Evolutionary conservation across 2,797 vertebrate species (phyloP).

Genomic region (Peromyscus nudipes): DNA sequence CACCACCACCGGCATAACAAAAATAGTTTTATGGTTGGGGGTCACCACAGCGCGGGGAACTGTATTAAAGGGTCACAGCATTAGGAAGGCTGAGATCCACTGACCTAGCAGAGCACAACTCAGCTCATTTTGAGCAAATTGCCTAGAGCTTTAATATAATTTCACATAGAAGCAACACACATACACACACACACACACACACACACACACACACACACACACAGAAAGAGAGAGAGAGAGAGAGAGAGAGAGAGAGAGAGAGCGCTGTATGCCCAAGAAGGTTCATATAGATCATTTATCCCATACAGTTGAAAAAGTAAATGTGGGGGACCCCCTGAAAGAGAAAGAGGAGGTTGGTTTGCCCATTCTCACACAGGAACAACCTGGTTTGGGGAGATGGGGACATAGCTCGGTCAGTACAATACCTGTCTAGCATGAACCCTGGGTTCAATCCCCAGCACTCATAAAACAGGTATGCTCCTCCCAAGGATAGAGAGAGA

Average conservation of each 20-base stretch:
- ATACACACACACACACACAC: background rate
- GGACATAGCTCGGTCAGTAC: background rate
- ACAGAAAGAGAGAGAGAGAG: too few relatives aligned
- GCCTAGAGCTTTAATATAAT: background rate
- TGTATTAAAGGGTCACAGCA: background rate
- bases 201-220: background rate
- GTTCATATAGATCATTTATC: background rate
- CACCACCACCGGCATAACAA: too few relatives aligned
- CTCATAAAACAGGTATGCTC: background rate
- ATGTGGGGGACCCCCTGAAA: background rate
- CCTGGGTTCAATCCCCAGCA: background rate
- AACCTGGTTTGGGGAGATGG: background rate
- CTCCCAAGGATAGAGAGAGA: background rate
- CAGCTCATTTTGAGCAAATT: background rate
- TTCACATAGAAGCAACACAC: background rate
- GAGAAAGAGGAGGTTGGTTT: background rate
- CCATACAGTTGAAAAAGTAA: conserved; percentile 11
- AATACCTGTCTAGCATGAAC: background rate
- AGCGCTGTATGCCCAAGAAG: background rate
- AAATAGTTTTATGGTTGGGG: background rate
- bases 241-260: too few relatives aligned
- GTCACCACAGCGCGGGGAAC: background rate
- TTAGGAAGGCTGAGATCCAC: background rate
- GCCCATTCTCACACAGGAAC: background rate
- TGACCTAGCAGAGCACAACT: background rate